A percentile compares a stretch with the other conserved stretches of the same genome.
Evolutionary conservation across 2,113 vertebrate species (phyloP).

Genomic region (Vulpes vulpes): DNA sequence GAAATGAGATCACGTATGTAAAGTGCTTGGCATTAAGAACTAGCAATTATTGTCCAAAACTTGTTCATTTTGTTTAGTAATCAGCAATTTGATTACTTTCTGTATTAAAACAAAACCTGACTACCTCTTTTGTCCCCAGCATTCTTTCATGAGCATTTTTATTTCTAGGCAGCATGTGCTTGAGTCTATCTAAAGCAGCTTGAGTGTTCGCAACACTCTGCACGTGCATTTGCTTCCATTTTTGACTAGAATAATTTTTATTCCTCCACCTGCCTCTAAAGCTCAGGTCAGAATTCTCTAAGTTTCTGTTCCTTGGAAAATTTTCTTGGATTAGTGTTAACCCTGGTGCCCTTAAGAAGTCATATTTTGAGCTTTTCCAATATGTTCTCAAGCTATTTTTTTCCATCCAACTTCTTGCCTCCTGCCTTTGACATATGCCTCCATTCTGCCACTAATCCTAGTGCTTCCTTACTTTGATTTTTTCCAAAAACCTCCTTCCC

Average conservation of each 20-base stretch:
- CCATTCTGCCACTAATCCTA: not conserved
- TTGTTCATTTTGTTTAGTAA: not conserved
- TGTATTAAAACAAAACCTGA: constrained; percentile 23
- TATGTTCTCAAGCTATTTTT: constrained; percentile 63
- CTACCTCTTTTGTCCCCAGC: not conserved
- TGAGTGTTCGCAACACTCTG: not conserved
- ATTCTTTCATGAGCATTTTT: not conserved
- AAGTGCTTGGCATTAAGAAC: not conserved
- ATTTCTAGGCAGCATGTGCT: not conserved
- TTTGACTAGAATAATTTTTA: not conserved
- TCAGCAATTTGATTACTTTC: not conserved
- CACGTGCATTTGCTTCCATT: not conserved
- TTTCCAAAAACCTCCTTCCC: not conserved
- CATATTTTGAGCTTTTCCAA: constrained; percentile 47
- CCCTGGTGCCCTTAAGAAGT: constrained; percentile 16
- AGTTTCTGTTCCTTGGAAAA: constrained; percentile 27
- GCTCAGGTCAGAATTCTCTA: not conserved
- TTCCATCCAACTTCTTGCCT: constrained; percentile 50
- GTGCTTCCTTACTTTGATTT: not conserved
- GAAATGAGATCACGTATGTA: not conserved
- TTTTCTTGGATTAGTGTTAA: constrained; percentile 43
- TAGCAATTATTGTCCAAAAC: not conserved
- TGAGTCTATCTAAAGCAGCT: not conserved
- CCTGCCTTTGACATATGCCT: constrained; percentile 62
- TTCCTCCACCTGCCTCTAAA: not conserved